Evolutionary conservation across 2,888 invertebrate species (phyloP), one percentile per base, ranked within the genome.

Genomic region (Protophormia terraenovae): DNA sequence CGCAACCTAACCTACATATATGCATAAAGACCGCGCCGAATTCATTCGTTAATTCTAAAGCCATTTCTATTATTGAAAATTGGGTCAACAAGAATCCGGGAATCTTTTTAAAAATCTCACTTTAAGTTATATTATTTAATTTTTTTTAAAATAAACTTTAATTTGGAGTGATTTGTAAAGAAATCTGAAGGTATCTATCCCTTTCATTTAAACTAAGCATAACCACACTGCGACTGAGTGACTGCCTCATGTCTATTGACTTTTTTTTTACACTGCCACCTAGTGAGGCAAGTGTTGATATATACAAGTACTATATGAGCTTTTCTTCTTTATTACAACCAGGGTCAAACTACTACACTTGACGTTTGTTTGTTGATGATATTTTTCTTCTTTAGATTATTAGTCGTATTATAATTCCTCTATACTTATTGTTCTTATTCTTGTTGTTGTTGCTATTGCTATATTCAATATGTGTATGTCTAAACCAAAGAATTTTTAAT

Each of bases 291-390:
- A 53, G 75, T 75, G 73, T 66, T 72, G 32, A 75, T 75, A 67
- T 67, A 55, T 62, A 16, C 10, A 50, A 24, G 53, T 53, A 53
- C 10, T 47, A 32, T 45, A 66, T 29, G 32, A 58, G 73, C 67
- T 77, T 83, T 71, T 66, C 12, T 67, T 66, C 66, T 82, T 47
- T 38, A 45, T 69, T 38, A 66, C 47, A 75, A 35, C 79, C 83
- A 84, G 83, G 83, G 83, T 84, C 83, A 84, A 84, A 84, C 83
- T 64, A 75, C 64, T 55, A 58, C 75, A 84, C 75, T 79, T 79
- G 75, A 75, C 47, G 79, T 60, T 75, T 66, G 38, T 66, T 73
- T 73, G 58, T 58, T 73, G 38, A 60, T 75, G n/a, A n/a, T n/a
- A n/a, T n/a, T n/a, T 41, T 62, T 82, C 60, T 71, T 79, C 29